phyloP scores from a whole-genome alignment of 2,888 invertebrate genomes.

The Agrenia bidenticulata region DNA sequence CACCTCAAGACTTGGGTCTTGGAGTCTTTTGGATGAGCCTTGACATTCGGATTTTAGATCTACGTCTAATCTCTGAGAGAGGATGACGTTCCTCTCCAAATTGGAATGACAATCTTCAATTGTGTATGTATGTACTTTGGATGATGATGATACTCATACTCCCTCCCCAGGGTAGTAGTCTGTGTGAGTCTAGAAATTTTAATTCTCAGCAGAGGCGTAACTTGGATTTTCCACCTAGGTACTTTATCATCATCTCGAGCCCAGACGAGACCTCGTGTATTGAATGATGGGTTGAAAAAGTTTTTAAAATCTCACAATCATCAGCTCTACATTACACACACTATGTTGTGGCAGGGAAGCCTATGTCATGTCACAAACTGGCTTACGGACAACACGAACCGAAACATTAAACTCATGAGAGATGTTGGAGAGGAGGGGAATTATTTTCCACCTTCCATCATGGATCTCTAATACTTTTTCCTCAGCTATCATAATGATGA shows the following conservation, averaged over 20 bases:
- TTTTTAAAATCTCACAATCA: not conserved
- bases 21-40: too few relatives aligned
- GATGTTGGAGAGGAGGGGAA: not conserved
- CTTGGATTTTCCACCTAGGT: slow-evolving; percentile 7
- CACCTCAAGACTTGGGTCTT: too few relatives aligned
- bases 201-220: slow-evolving; percentile 18
- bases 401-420: not conserved
- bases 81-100: too few relatives aligned
- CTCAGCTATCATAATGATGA: slow-evolving; percentile 9
- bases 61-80: too few relatives aligned
- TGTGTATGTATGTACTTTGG: too few relatives aligned
- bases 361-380: not conserved
- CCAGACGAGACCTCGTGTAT: too few relatives aligned
- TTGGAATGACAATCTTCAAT: too few relatives aligned
- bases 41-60: too few relatives aligned
- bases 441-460: not conserved
- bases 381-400: not conserved
- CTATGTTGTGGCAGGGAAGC: not conserved
- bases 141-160: not conserved
- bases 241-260: slow-evolving; percentile 2
- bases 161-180: not conserved
- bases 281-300: not conserved
- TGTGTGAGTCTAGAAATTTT: not conserved
- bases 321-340: not conserved
- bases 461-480: not conserved